Conservation (phyloP, 2,888 invertebrate species). For the Drosophila meridionalis region DNA sequence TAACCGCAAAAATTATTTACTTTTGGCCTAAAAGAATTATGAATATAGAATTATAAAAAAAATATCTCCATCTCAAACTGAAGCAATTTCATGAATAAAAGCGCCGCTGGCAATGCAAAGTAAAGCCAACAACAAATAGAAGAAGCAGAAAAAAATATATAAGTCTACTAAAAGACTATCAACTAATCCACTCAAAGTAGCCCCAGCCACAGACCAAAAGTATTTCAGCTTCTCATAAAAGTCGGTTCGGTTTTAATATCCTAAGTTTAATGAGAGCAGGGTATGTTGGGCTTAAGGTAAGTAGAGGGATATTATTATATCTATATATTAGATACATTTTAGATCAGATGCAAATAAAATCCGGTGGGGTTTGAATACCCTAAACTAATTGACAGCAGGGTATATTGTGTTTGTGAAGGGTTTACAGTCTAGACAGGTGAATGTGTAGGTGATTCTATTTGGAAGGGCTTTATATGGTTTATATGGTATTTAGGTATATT, state of each 20-base stretch:
- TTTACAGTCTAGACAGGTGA: too few relatives aligned
- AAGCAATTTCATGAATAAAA: constrained; percentile 48
- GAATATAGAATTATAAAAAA: constrained; percentile 13
- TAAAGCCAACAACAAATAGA: constrained; percentile 14
- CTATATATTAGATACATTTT: too few relatives aligned
- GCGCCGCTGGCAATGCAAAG: constrained; percentile 23
- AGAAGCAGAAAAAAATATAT: background rate
- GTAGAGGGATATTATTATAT: too few relatives aligned
- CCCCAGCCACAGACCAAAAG: constrained; percentile 6
- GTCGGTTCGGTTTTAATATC: background rate
- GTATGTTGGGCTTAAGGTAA: background rate
- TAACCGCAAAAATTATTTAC: constrained; percentile 54
- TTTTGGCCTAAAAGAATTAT: constrained; percentile 10
- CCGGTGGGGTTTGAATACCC: background rate
- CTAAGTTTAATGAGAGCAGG: background rate
- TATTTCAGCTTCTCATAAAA: constrained; percentile 25
- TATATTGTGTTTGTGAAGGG: background rate
- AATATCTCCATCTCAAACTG: constrained; percentile 3
- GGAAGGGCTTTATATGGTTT: background rate
- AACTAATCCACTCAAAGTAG: constrained; percentile 46
- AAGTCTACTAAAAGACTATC: constrained; percentile 15
- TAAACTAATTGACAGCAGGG: background rate
- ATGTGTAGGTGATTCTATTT: background rate
- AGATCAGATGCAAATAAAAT: background rate
- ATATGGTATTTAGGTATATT: background rate